Conservation (phyloP, 2,797 vertebrate species). For the Sorex maritimensis region DNA sequence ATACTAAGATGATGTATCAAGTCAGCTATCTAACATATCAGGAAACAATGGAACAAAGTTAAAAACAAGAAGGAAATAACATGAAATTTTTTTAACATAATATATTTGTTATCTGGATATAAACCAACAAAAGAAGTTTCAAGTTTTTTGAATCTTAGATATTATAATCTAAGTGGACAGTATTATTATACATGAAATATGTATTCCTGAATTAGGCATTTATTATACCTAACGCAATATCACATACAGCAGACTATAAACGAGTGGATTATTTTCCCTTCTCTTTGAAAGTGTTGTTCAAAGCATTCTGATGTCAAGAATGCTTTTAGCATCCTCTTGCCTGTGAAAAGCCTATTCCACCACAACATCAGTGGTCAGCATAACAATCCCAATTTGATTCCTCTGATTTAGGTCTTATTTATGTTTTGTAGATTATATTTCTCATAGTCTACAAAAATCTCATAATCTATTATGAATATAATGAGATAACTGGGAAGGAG, state of each 20-base stretch:
- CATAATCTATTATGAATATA: neutral
- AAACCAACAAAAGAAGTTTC: neutral
- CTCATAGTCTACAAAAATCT: too few species aligned
- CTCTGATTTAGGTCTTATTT: neutral
- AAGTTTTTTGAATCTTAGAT: constrained; percentile 38
- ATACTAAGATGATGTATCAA: constrained; percentile 24
- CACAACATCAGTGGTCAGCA: neutral
- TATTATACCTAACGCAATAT: neutral
- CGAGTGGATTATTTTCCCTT: neutral
- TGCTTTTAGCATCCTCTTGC: neutral
- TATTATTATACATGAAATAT: neutral
- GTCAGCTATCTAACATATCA: neutral
- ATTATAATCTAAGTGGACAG: neutral
- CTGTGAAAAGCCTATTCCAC: neutral
- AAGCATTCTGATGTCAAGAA: neutral
- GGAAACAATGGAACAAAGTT: neutral
- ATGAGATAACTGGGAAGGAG: neutral
- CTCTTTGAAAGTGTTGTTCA: neutral
- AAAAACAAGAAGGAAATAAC: too few species aligned
- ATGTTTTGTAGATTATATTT: neutral
- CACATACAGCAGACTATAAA: neutral
- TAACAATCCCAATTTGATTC: neutral
- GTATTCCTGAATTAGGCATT: neutral
- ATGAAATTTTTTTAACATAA: neutral
- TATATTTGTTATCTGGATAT: neutral